phyloP scores from a whole-genome alignment of 2,888 invertebrate species.

The Polymixis flavicincta region DNA sequence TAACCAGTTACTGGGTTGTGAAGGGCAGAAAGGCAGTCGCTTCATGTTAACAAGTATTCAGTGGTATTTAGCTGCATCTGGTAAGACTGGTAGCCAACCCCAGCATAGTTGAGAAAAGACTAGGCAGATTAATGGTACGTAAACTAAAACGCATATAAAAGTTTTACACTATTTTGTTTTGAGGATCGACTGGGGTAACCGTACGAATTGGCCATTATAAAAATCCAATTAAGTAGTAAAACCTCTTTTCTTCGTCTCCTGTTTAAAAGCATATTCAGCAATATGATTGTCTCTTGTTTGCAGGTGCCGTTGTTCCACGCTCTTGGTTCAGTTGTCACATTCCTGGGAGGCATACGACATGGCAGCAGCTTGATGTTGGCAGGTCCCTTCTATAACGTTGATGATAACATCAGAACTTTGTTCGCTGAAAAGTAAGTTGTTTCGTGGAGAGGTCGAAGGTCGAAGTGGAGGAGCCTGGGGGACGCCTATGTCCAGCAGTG shows the following conservation, averaged over 20 bases:
- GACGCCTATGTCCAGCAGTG: too few species aligned
- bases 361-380: conserved; percentile 92
- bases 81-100: too few species aligned
- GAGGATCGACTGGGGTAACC: background rate
- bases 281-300: background rate
- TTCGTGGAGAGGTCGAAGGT: too few species aligned
- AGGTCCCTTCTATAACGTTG: conserved; percentile 90
- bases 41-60: too few species aligned
- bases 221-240: background rate
- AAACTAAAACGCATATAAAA: background rate
- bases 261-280: background rate
- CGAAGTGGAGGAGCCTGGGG: too few species aligned
- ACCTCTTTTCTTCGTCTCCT: conserved; percentile 44
- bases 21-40: too few species aligned
- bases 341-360: conserved; percentile 90
- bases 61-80: too few species aligned
- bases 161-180: background rate
- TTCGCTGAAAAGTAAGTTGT: conserved; percentile 92
- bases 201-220: background rate
- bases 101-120: too few species aligned
- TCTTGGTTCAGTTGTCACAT: conserved; percentile 93
- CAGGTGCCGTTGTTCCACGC: conserved; percentile 96
- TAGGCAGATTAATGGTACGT: too few species aligned
- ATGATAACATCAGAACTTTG: conserved; percentile 91
- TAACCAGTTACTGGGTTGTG: too few species aligned